These are phyloP conservation scores for Girardinus metallicus DNA, from an alignment of 2,797 vertebrate genomes.

Conservation along the genomic window DNA sequence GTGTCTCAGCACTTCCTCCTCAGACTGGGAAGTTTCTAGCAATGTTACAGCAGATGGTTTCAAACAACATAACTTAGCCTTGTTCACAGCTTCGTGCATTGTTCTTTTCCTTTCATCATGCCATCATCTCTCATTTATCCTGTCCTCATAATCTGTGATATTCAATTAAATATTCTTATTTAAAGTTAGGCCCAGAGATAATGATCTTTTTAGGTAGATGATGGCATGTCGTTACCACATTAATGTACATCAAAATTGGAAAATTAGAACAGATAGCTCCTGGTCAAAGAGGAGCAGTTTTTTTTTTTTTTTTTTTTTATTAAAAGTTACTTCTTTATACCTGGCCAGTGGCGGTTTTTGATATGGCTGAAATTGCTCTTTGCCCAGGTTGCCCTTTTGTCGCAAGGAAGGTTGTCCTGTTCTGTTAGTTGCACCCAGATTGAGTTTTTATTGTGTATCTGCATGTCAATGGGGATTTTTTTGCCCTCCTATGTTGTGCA, in stretches of 20 bases:
- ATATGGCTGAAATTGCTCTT: neutral
- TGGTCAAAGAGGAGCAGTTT: neutral
- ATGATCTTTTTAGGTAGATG: neutral
- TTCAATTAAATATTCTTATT: constrained; percentile 8
- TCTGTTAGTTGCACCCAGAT: neutral
- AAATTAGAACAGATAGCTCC: neutral
- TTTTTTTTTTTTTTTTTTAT: neutral
- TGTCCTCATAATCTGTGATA: constrained; percentile 15
- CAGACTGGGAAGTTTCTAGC: constrained; percentile 63
- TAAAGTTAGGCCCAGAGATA: neutral
- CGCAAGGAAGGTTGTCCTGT: neutral
- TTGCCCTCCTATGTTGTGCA: neutral
- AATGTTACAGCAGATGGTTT: constrained; percentile 68
- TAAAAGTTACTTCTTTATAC: neutral
- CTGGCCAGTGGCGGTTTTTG: neutral
- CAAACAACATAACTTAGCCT: constrained; percentile 59
- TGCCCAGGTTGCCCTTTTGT: neutral
- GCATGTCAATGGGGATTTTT: neutral
- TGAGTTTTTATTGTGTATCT: neutral
- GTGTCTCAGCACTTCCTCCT: constrained; percentile 77
- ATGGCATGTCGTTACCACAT: neutral
- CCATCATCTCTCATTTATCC: constrained; percentile 22
- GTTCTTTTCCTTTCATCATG: constrained; percentile 26
- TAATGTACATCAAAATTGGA: too few species aligned
- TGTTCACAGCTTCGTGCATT: constrained; percentile 71